These are phyloP conservation scores for Hystrix cristata DNA, from an alignment of 2,113 vertebrate species.

Conservation along the genomic window DNA sequence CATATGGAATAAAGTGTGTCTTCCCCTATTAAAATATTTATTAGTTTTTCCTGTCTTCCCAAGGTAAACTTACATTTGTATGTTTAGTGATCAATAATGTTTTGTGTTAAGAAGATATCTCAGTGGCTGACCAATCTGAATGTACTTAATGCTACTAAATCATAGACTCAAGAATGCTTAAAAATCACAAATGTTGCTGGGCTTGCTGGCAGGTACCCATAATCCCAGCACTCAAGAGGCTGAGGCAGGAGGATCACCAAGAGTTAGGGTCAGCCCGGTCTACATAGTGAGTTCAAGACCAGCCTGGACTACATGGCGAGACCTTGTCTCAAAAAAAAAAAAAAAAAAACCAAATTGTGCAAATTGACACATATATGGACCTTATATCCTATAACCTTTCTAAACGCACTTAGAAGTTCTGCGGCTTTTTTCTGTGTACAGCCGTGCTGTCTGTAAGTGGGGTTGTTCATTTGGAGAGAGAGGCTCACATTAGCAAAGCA, in stretches of 20 bases:
- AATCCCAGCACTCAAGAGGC: not conserved
- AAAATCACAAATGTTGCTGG: not conserved
- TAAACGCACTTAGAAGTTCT: not conserved
- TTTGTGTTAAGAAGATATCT: not conserved
- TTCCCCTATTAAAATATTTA: not conserved
- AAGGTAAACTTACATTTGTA: not conserved
- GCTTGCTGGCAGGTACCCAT: not conserved
- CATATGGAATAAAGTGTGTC: not conserved
- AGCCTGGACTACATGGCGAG: not conserved
- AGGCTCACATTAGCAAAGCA: not conserved
- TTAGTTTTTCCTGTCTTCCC: not conserved
- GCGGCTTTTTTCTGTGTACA: not conserved
- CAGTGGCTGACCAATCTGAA: not conserved
- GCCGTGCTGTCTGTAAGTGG: not conserved
- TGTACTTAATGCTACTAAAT: not conserved
- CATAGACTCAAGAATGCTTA: not conserved
- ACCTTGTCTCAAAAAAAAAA: not conserved
- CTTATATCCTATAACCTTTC: not conserved
- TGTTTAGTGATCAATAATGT: not conserved
- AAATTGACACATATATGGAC: not conserved
- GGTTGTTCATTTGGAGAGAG: not conserved
- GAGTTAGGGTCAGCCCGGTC: not conserved
- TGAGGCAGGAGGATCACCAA: not conserved
- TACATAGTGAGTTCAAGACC: not conserved
- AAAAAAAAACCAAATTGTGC: not conserved